These are phyloP conservation scores for Micropoecilia bifurca DNA, from an alignment of 2,797 vertebrate species.

Conservation along the genomic window DNA sequence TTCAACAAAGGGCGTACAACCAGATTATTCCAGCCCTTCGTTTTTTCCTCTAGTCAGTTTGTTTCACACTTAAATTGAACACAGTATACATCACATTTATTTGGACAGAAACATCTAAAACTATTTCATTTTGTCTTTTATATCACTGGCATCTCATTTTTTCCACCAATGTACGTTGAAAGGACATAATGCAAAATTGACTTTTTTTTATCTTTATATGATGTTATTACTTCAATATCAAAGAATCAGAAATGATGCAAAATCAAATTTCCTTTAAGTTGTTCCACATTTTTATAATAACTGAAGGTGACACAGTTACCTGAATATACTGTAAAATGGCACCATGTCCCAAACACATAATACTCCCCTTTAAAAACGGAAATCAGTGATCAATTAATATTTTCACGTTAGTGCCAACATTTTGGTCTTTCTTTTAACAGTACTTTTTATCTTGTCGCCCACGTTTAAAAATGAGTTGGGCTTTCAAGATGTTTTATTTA, in stretches of 20 bases:
- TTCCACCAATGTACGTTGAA: background rate
- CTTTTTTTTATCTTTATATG: too few species aligned
- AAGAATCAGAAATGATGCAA: too few species aligned
- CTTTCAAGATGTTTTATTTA: background rate
- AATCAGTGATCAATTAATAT: background rate
- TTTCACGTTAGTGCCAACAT: background rate
- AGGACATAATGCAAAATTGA: background rate
- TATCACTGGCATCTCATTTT: background rate
- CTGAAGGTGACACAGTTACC: too few species aligned
- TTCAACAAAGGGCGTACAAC: background rate
- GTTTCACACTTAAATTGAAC: background rate
- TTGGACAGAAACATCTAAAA: background rate
- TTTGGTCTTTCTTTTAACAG: background rate
- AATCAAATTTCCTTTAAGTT: too few species aligned
- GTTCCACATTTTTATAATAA: too few species aligned
- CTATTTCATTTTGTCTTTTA: background rate
- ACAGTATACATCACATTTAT: background rate
- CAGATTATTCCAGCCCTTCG: background rate
- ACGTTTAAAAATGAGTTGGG: background rate
- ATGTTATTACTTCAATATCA: too few species aligned
- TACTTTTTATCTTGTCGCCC: background rate
- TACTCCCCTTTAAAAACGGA: background rate
- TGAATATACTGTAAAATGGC: too few species aligned
- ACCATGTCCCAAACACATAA: too few species aligned
- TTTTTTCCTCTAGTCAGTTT: background rate